A percentile compares a stretch with the other conserved stretches of the same genome.
phyloP scores from a whole-genome alignment of 2,888 invertebrate species.

The Lochmaea crataegi region DNA sequence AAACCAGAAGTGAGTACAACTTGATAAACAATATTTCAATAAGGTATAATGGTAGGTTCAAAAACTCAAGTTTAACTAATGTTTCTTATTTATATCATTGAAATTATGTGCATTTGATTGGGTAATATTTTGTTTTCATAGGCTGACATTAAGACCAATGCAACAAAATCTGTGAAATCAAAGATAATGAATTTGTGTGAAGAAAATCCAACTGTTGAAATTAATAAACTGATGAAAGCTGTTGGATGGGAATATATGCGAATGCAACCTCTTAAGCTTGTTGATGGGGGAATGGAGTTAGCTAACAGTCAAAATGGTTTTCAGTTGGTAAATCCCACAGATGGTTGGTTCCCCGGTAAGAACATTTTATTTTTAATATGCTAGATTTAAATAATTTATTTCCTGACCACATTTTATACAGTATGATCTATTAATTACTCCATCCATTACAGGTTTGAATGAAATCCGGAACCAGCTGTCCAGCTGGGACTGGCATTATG shows the following conservation, averaged over 20 bases:
- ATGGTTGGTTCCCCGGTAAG: slow-evolving; percentile 87
- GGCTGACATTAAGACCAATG: slow-evolving; percentile 85
- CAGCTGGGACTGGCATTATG: slow-evolving; percentile 91
- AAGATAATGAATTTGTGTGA: slow-evolving; percentile 86
- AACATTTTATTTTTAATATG: not conserved
- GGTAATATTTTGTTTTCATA: slow-evolving; percentile 60
- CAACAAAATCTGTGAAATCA: slow-evolving; percentile 86
- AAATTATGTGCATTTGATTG: not conserved
- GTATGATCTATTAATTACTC: not conserved
- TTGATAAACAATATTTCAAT: not conserved
- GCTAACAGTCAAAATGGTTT: slow-evolving; percentile 85
- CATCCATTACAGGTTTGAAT: slow-evolving; percentile 71
- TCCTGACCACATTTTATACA: not conserved
- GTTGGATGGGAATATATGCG: slow-evolving; percentile 87
- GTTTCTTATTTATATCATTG: too few relatives aligned
- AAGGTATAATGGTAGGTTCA: not conserved
- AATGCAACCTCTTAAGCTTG: slow-evolving; percentile 74
- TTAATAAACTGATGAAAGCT: slow-evolving; percentile 79
- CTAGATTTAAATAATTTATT: not conserved
- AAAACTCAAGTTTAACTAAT: too few relatives aligned
- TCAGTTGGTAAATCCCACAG: slow-evolving; percentile 86
- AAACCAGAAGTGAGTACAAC: slow-evolving; percentile 82
- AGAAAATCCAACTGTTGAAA: slow-evolving; percentile 76
- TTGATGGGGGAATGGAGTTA: slow-evolving; percentile 78
- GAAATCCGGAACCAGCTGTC: slow-evolving; percentile 76